Percentiles rank a stretch among this genome's conserved stretches.
Conservation (phyloP, 2,113 vertebrate species). For the Otus sunia region DNA sequence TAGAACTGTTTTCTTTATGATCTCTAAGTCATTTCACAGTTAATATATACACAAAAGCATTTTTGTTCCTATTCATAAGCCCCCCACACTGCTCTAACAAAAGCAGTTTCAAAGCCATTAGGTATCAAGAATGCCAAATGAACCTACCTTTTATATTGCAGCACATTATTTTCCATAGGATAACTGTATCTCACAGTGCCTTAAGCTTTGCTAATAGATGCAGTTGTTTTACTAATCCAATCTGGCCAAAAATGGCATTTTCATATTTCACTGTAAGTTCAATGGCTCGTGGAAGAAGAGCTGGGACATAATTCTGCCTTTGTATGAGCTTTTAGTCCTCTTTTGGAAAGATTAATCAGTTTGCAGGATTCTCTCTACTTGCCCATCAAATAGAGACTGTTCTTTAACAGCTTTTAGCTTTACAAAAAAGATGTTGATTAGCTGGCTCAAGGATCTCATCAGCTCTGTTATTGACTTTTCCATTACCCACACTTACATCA, state of each 20-base stretch:
- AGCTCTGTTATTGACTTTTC: neutral
- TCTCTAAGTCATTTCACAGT: neutral
- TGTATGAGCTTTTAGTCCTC: neutral
- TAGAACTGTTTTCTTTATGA: neutral
- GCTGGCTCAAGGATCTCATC: neutral
- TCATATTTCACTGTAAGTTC: slow-evolving; percentile 26
- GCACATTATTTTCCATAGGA: neutral
- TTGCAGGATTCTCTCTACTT: neutral
- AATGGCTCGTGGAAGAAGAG: neutral
- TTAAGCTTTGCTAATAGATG: slow-evolving; percentile 9
- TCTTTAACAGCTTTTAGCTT: neutral
- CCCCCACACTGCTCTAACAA: neutral
- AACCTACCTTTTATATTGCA: neutral
- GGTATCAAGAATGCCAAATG: neutral
- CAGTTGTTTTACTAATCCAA: slow-evolving; percentile 11
- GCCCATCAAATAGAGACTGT: neutral
- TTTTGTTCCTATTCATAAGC: neutral
- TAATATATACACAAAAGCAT: neutral
- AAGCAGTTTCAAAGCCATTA: neutral
- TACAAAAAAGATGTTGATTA: neutral
- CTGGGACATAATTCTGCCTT: neutral
- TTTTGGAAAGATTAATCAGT: neutral
- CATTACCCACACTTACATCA: neutral
- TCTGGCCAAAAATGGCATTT: slow-evolving; percentile 7
- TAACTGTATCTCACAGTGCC: neutral